Evolutionary conservation across 2,888 invertebrate species (phyloP), one percentile per base, ranked within the genome.

Genomic region (Drosophila engyochracea): DNA sequence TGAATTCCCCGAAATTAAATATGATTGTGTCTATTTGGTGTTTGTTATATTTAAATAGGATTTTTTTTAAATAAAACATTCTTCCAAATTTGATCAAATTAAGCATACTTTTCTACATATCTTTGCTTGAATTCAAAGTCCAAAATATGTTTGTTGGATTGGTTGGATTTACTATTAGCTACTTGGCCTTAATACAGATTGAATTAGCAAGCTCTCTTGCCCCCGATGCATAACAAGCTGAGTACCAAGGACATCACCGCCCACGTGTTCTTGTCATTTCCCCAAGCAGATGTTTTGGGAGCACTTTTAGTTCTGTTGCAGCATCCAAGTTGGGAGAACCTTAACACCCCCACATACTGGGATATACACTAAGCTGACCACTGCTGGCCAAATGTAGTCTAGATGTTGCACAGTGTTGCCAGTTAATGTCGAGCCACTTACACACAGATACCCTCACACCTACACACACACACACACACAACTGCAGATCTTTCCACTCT

Each of bases 361-460:
- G 78, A 72, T 76, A 44, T 63, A 80, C 80, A 80, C 79, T 84
- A 81, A 85, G 83, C 84, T 84, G 79, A 80, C 80, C 80, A 73
- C 80, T 76, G 79, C 49, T 62, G 57, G 59, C 71, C 82, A 74
- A 71, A 76, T 81, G 78, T 87, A 75, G 78, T 59, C 72, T 30
- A 44, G 60, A 30, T 49, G 66, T 47, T 47, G 66, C 31, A 31
- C 57, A 66, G 57, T 61, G 73, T 69, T 44, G 74, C 64, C 58
- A 66, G 70, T 79, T 82, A 81, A 84, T 74, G 78, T 74, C 70
- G 65, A 69, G 82, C 67, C 64, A 53, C 64, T 69, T n/a, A 57
- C 39, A 25, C 64, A 41, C 41, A 54, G 37, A 51, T 63, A 41
- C 52, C 51, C 30, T 49, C 69, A 51, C 66, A 55, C 64, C 51